Base-by-base conservation (phyloP, 2,113 vertebrate species). In the Rhinolophus ferrumequinum region DNA sequence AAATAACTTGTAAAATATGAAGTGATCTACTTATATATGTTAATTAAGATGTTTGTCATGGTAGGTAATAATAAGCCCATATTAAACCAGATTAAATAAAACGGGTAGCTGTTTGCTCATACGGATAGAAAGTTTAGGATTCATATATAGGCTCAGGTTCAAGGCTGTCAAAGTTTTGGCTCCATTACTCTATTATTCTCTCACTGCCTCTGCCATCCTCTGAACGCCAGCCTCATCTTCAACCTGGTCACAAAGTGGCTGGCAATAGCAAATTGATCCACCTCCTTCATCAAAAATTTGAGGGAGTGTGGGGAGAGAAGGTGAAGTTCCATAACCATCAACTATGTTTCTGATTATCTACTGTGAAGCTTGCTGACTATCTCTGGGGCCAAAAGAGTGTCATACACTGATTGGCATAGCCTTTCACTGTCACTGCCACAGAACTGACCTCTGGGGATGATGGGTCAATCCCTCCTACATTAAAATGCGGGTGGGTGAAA, bases 41-140 rank as follows among this genome's bases (percentile, higher is more conserved):
- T 80, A 88, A 67, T 80, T 70, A 26, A 38, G 4, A 93, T 88
- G 21, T 81, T 86, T 95, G 35, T 80, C 50, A 84, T 84, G n/a
- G 3, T 26, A 47, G 60, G 4, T 62, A 87, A 41, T 70, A 88
- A 79, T 33, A 60, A 56, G 47, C 8, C 2, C 13, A 26, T 30
- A 26, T 86, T 50, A 83, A 84, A 73, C 33, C 82, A 77, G 24
- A 33, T 94, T 93, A 97, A 92, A 93, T 9, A 89, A 91, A 44
- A 69, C 18, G 41, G 6, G 2, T 38, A 93, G 5, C 8, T 62
- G 3, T 83, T 79, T 66, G 35, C 30, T 94, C 19, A 67, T 44
- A 76, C 50, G 85, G 41, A 47, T 50, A 88, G 50, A 30, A 94
- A 85, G 26, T 70, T n/a, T 72, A 89, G 26, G 14, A 64, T 24